Base-by-base conservation (phyloP, 1,140 invertebrate genomes). In the Nylanderia fulva region DNA sequence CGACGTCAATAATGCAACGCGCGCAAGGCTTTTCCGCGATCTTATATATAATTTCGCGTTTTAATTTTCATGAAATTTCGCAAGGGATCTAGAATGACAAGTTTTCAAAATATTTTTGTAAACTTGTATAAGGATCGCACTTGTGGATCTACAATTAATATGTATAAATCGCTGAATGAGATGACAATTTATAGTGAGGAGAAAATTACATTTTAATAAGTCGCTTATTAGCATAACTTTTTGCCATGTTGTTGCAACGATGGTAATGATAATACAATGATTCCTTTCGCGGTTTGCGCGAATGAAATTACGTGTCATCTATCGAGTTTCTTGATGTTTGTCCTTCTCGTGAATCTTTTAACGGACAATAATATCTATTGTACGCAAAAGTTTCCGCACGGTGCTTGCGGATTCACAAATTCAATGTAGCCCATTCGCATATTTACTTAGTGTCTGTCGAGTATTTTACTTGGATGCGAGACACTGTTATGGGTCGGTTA, bases 401-500 rank as follows among this genome's bases (percentile, higher is more conserved):
- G 29, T 56, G 64, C 58, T 84, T 69, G 42, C 33, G 77, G 33
- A 80, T 90, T 89, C 85, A 64, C 64, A 90, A 89, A 89, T 90
- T 89, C 75, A 89, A 87, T 89, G 79, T 87, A 89, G 74, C 63
- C 76, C 85, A 58, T 39, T 60, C 74, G 74, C 61, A 69, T 90
- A 86, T 89, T 89, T 89, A 80, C 79, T 89, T 76, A 69, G 21
- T 68, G 61, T 85, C 63, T 48, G 76, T 45, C 27, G 79, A 58
- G 86, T 86, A 88, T 89, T 84, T 84, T 89, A 86, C 85, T 89
- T 89, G 88, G 72, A 72, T 48, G 45, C 80, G 87, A 42, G 21
- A 54, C 33, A 36, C 84, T 24, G 77, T 89, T 77, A 79, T 60
- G 76, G 68, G 42, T 24, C 52, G 52, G 33, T 79, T 64, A 39